These are phyloP conservation scores for Eulemur rufifrons DNA, from an alignment of 2,113 vertebrate genomes.

Conservation along the genomic window DNA sequence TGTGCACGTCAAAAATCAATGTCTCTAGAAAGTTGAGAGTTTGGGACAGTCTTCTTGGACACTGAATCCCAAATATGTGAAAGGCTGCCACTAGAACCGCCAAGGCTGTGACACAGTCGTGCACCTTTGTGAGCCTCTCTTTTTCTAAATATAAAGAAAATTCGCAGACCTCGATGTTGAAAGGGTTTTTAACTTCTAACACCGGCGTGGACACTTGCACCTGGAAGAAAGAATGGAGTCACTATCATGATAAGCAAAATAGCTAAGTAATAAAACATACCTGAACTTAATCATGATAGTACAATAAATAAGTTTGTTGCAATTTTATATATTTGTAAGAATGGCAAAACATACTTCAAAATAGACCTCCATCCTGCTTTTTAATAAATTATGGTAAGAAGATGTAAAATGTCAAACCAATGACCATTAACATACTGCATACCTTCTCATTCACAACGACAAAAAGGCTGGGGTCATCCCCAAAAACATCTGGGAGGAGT, in stretches of 20 bases:
- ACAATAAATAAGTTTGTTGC: neutral
- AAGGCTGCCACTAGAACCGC: conserved; percentile 77
- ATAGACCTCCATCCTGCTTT: neutral
- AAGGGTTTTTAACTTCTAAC: conserved; percentile 83
- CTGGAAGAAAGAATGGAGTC: conserved; percentile 60
- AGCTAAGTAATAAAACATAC: neutral
- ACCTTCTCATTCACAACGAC: conserved; percentile 80
- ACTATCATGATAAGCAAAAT: neutral
- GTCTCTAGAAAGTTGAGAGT: conserved; percentile 81
- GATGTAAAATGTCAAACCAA: neutral
- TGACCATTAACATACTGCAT: neutral
- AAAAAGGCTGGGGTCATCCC: conserved; percentile 82
- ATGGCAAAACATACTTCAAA: neutral
- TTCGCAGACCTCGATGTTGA: conserved; percentile 46
- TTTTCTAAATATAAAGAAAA: conserved; percentile 80
- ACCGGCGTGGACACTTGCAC: conserved; percentile 76
- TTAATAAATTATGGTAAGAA: neutral
- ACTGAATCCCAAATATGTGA: conserved; percentile 71
- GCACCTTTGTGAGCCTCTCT: conserved; percentile 74
- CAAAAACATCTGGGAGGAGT: conserved; percentile 82
- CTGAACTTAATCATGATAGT: neutral
- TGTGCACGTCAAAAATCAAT: conserved; percentile 77
- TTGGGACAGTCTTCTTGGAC: conserved; percentile 74
- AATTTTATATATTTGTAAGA: neutral
- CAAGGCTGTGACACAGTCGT: conserved; percentile 78